Conservation (phyloP, 2,113 vertebrate species). For the Monopterus albus region DNA sequence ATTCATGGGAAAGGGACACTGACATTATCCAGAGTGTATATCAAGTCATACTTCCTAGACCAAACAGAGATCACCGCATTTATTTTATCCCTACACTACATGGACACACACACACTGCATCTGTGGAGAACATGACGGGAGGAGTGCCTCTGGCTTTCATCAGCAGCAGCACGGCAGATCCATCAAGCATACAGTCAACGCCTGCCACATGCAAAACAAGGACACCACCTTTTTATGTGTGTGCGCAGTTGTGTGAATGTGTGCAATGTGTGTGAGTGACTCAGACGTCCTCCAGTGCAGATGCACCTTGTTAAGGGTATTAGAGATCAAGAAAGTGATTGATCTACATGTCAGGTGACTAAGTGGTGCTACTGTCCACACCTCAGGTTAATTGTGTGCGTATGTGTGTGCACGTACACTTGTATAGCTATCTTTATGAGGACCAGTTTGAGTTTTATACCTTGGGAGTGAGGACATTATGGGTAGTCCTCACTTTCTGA, state of each 20-base stretch:
- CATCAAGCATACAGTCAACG: constrained; percentile 45
- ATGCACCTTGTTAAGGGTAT: constrained; percentile 75
- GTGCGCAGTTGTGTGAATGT: neutral
- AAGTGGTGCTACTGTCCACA: constrained; percentile 65
- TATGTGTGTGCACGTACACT: neutral
- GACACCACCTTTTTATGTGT: constrained; percentile 29
- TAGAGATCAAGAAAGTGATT: constrained; percentile 78
- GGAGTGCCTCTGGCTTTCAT: constrained; percentile 12
- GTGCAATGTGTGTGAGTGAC: constrained; percentile 21
- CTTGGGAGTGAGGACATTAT: too few species aligned
- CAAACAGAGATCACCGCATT: constrained; percentile 5
- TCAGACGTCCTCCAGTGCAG: constrained; percentile 69
- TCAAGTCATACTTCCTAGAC: neutral
- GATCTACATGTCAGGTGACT: constrained; percentile 78
- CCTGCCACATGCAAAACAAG: constrained; percentile 39
- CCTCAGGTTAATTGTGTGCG: constrained; percentile 63
- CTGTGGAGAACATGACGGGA: constrained; percentile 2
- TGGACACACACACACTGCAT: neutral
- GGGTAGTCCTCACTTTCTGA: too few species aligned
- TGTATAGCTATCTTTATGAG: too few species aligned
- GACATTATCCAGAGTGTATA: neutral
- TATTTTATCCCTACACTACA: constrained; percentile 13
- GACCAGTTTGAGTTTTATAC: too few species aligned
- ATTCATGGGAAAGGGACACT: neutral
- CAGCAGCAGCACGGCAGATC: constrained; percentile 38